Percentiles rank a stretch among this genome's conserved stretches.
These are phyloP conservation scores for Mycetomoellerius zeteki DNA, from an alignment of 1,140 invertebrate genomes.

Conservation along the genomic window DNA sequence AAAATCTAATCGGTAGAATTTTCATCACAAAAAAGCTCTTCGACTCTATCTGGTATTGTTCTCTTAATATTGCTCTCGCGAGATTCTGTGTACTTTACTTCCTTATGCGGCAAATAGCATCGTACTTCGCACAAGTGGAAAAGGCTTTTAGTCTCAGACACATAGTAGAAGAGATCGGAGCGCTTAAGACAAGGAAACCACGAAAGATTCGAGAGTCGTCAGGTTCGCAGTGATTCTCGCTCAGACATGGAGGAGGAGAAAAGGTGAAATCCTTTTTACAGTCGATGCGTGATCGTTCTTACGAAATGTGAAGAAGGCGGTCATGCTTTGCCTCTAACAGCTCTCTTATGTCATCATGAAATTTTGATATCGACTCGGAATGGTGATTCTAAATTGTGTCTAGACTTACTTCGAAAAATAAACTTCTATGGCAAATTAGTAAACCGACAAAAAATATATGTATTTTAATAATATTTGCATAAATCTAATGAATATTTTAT, in stretches of 20 bases:
- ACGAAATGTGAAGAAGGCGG: constrained; percentile 6
- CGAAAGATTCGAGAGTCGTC: constrained; percentile 50
- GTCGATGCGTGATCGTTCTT: background rate
- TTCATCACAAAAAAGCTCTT: background rate
- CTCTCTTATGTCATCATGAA: background rate
- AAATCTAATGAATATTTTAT: background rate
- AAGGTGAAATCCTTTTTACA: constrained; percentile 56
- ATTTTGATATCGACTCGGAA: constrained; percentile 9
- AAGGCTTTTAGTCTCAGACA: constrained; percentile 60
- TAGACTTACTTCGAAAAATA: constrained; percentile 7
- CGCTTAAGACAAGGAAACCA: constrained; percentile 35
- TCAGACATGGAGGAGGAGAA: background rate
- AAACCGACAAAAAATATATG: background rate
- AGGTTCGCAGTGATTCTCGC: constrained; percentile 40
- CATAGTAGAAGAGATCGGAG: constrained; percentile 46
- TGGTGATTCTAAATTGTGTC: background rate
- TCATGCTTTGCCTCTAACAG: constrained; percentile 3
- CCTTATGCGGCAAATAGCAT: constrained; percentile 53
- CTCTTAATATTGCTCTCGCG: constrained; percentile 25
- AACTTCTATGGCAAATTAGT: background rate
- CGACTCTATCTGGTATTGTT: constrained; percentile 12
- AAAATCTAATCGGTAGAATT: constrained; percentile 29
- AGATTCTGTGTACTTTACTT: constrained; percentile 40
- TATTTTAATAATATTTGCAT: background rate
- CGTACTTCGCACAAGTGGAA: constrained; percentile 50